A percentile compares a stretch with the other conserved stretches of the same genome.
phyloP scores from a whole-genome alignment of 2,113 vertebrate genomes.

The Urocitellus parryii region DNA sequence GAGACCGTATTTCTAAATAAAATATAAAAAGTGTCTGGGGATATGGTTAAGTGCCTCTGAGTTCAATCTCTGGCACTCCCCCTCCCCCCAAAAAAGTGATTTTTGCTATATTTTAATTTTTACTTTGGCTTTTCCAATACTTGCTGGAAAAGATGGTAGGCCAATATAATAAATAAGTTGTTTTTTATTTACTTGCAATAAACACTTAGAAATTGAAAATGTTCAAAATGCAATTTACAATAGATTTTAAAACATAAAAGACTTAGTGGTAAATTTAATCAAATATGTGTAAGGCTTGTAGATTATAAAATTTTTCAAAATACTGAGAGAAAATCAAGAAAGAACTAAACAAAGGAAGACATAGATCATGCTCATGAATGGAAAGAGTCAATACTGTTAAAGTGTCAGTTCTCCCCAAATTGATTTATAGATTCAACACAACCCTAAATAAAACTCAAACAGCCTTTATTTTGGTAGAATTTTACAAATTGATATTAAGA shows the following conservation, averaged over 20 bases:
- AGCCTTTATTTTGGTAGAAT: background rate
- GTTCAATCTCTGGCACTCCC: too few relatives aligned
- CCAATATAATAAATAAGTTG: constrained; percentile 2
- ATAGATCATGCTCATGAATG: background rate
- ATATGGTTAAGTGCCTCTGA: too few relatives aligned
- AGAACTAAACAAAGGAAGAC: too few relatives aligned
- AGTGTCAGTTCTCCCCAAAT: background rate
- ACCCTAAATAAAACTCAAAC: background rate
- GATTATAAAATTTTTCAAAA: background rate
- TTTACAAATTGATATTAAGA: constrained; percentile 39
- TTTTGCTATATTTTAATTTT: background rate
- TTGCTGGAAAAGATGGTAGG: background rate
- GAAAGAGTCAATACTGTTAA: background rate
- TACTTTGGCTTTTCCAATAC: too few relatives aligned
- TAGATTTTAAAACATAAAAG: background rate
- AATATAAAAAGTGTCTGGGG: too few relatives aligned
- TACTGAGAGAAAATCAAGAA: constrained; percentile 25
- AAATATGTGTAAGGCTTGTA: background rate
- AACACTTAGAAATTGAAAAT: constrained; percentile 17
- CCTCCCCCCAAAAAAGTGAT: too few relatives aligned
- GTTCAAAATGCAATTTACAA: constrained; percentile 13
- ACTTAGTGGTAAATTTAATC: background rate
- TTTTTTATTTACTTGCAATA: background rate
- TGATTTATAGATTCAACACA: background rate
- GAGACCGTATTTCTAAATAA: too few relatives aligned